Percentiles rank a stretch among this genome's conserved stretches.
Evolutionary conservation across 2,113 vertebrate species (phyloP).

Genomic region (Ascaphus truei): DNA sequence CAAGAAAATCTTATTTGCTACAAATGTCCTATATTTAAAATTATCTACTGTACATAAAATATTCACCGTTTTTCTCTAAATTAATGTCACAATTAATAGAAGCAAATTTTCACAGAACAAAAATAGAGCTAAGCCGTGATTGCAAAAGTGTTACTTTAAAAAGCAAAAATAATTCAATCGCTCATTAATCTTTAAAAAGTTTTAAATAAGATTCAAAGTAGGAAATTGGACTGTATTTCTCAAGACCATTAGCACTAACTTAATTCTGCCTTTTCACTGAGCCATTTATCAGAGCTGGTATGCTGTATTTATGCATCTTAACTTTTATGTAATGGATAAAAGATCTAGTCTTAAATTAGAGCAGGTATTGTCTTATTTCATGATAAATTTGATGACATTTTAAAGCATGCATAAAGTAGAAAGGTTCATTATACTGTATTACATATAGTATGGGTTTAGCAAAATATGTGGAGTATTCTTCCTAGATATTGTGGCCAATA

Average conservation of each 20-base stretch:
- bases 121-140: slow-evolving; percentile 26
- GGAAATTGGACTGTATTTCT: slow-evolving; percentile 28
- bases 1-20: slow-evolving; percentile 12
- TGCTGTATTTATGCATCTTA: slow-evolving; percentile 13
- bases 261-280: slow-evolving; percentile 18
- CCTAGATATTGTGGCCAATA: no score
- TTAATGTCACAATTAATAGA: slow-evolving; percentile 33
- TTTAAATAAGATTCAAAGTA: slow-evolving; percentile 32
- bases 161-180: slow-evolving; percentile 25
- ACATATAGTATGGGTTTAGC: no score
- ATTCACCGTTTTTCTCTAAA: slow-evolving; percentile 24
- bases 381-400: background rate
- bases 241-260: slow-evolving; percentile 24
- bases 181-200: slow-evolving; percentile 27
- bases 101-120: slow-evolving; percentile 17
- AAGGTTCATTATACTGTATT: no score
- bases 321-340: slow-evolving; percentile 24
- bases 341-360: slow-evolving; percentile 15
- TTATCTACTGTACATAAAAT: slow-evolving; percentile 32
- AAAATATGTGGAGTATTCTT: no score
- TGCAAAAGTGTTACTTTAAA: slow-evolving; percentile 32
- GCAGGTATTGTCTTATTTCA: background rate
- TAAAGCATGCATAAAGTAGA: background rate
- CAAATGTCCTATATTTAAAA: slow-evolving; percentile 29
- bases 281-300: slow-evolving; percentile 15